phyloP scores from a whole-genome alignment of 2,113 vertebrate genomes.

The Gallinago paraguaiae region DNA sequence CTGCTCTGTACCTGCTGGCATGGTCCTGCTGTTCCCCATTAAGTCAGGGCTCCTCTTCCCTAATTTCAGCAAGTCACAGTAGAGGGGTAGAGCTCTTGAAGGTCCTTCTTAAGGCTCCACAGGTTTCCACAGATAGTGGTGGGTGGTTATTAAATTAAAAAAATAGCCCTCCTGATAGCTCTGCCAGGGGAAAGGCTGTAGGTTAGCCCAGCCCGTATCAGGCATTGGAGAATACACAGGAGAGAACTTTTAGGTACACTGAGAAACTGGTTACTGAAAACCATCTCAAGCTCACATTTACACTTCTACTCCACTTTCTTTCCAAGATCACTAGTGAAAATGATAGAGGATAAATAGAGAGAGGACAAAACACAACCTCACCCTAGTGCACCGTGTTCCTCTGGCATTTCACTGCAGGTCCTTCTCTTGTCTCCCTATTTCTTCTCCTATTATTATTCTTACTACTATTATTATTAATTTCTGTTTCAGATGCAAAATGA shows the following conservation, averaged over 20 bases:
- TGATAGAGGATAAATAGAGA: not conserved
- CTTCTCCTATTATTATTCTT: not conserved
- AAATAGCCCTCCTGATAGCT: not conserved
- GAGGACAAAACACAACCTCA: not conserved
- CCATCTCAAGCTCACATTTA: not conserved
- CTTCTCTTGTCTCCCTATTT: not conserved
- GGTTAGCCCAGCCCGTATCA: not conserved
- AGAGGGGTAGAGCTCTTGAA: not conserved
- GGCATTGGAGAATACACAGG: not conserved
- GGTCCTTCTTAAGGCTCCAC: not conserved
- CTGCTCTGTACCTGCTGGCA: fast-evolving
- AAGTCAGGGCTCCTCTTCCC: not conserved
- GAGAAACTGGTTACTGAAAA: not conserved
- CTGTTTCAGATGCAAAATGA: not conserved
- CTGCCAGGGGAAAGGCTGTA: not conserved
- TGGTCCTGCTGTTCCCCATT: not conserved
- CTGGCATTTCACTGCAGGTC: not conserved
- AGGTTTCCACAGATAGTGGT: not conserved
- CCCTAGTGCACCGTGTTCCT: fast-evolving
- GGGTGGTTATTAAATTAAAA: not conserved
- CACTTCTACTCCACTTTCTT: not conserved
- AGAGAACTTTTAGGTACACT: not conserved
- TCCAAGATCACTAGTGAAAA: not conserved
- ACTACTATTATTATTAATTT: not conserved
- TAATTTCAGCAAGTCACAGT: not conserved